A percentile compares a stretch with the other conserved stretches of the same genome.
Conservation (phyloP, 2,797 vertebrate species). For the Dicrostonyx torquatus region DNA sequence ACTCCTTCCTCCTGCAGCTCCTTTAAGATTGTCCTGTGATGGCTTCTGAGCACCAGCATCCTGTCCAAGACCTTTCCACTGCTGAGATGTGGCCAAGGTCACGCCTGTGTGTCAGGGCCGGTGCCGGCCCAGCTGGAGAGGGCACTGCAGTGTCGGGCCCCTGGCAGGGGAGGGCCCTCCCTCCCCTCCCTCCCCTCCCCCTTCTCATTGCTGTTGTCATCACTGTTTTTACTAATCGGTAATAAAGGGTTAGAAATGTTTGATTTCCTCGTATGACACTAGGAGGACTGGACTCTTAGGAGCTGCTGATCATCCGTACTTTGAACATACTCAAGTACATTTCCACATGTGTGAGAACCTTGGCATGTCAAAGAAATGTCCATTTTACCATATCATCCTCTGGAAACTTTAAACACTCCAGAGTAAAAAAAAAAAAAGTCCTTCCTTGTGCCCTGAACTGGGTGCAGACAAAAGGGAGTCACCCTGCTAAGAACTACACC, state of each 20-base stretch:
- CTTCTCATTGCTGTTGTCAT: not conserved
- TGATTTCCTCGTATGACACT: not conserved
- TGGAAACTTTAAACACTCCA: not conserved
- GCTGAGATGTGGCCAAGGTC: conserved; percentile 27
- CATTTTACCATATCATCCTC: not conserved
- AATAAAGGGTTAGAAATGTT: conserved; percentile 75
- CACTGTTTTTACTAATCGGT: conserved; percentile 21
- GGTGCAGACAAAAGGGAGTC: not conserved
- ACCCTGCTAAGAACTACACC: not conserved
- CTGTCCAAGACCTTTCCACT: not conserved
- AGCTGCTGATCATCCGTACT: not conserved
- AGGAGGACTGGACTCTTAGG: not conserved
- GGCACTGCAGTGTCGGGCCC: not conserved
- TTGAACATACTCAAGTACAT: not conserved
- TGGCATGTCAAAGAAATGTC: not conserved
- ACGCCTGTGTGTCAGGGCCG: not conserved
- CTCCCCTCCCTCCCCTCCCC: conserved; percentile 26
- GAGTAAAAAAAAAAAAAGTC: not conserved
- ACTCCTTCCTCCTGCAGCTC: conserved; percentile 88
- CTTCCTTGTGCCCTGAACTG: not conserved
- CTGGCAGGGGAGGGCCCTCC: not conserved
- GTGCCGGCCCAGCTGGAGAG: conserved; percentile 33
- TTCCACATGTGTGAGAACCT: not conserved
- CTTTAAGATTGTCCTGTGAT: conserved; percentile 98
- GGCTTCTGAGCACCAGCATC: not conserved